phyloP scores from a whole-genome alignment of 2,113 vertebrate species.

The Bubo scandiacus region DNA sequence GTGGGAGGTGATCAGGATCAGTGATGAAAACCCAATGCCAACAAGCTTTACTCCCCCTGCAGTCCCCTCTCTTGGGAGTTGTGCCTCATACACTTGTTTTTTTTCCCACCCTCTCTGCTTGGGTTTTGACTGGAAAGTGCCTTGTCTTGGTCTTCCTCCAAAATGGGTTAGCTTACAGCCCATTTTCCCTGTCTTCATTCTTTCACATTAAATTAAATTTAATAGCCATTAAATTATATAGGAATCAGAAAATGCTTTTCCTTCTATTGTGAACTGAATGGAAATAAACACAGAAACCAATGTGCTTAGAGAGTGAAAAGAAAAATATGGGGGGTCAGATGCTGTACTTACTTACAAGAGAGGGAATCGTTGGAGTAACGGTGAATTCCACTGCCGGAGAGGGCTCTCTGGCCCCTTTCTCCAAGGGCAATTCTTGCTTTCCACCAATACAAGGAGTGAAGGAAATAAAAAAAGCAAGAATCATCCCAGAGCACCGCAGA shows the following conservation, averaged over 20 bases:
- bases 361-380: not conserved
- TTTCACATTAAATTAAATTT: not conserved
- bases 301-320: not conserved
- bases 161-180: not conserved
- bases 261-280: not conserved
- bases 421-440: not conserved
- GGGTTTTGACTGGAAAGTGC: not conserved
- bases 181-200: not conserved
- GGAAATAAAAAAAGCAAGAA: not conserved
- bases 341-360: not conserved
- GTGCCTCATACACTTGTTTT: not conserved
- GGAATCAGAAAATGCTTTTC: not conserved
- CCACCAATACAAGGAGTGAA: not conserved
- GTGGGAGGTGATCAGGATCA: not conserved
- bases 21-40: not conserved
- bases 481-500: not conserved
- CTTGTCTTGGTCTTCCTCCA: not conserved
- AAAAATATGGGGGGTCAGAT: not conserved
- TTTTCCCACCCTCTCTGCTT: not conserved
- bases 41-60: not conserved
- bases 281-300: not conserved
- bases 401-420: not conserved
- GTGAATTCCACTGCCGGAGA: not conserved
- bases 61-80: not conserved
- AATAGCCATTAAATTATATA: not conserved